Conservation (phyloP, 2,888 invertebrate genomes). For the Anticlea derivata region DNA sequence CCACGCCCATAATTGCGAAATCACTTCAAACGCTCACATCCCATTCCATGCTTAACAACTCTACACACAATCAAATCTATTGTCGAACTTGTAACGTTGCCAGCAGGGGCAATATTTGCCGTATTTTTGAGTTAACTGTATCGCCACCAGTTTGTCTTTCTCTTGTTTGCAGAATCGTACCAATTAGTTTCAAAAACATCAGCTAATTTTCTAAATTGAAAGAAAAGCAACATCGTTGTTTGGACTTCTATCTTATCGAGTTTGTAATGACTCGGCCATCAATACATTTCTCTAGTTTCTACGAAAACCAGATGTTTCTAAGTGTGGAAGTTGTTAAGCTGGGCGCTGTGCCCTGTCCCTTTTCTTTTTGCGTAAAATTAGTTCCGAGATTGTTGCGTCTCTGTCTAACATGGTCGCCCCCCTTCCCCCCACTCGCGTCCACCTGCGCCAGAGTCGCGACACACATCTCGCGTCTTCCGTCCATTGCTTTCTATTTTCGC, state of each 20-base stretch:
- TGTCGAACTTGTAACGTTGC: constrained; percentile 42
- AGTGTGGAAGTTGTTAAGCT: constrained; percentile 64
- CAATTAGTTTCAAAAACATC: constrained; percentile 33
- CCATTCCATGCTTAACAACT: constrained; percentile 30
- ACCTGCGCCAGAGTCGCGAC: constrained; percentile 73
- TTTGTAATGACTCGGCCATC: constrained; percentile 61
- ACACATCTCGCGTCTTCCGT: constrained; percentile 75
- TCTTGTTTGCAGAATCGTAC: constrained; percentile 43
- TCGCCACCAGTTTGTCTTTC: constrained; percentile 43
- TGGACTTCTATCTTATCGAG: constrained; percentile 49
- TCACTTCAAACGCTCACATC: constrained; percentile 37
- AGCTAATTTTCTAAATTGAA: constrained; percentile 20
- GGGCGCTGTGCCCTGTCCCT: constrained; percentile 62
- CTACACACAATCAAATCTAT: constrained; percentile 32
- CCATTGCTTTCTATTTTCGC: constrained; percentile 82
- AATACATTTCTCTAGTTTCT: constrained; percentile 69
- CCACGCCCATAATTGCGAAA: constrained; percentile 45
- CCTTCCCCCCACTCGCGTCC: constrained; percentile 56
- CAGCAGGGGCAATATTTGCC: constrained; percentile 60
- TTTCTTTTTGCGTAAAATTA: constrained; percentile 60
- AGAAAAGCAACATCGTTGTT: constrained; percentile 22
- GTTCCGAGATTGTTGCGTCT: constrained; percentile 59
- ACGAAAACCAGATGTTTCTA: constrained; percentile 67
- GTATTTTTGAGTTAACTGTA: constrained; percentile 45
- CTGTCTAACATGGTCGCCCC: constrained; percentile 56